Conservation (phyloP, 2,888 invertebrate genomes). For the Himalopsyche japonica region DNA sequence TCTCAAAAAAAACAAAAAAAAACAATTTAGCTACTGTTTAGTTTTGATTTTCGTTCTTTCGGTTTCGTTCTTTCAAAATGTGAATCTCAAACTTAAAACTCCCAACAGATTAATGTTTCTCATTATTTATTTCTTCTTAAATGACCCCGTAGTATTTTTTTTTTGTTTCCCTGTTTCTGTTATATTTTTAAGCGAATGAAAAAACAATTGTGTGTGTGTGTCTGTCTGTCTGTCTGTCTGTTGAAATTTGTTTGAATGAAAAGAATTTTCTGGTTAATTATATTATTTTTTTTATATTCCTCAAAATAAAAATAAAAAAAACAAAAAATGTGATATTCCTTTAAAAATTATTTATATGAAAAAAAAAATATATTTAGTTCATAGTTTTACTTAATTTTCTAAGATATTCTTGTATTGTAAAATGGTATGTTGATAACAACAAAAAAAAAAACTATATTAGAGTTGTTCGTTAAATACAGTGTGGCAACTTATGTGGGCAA, state of each 20-base stretch:
- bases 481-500: not conserved
- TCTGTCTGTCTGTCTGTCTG: not conserved
- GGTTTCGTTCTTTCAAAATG: too few relatives aligned
- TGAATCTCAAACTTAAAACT: too few relatives aligned
- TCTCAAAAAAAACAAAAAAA: too few relatives aligned
- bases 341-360: constrained; percentile 8
- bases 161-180: not conserved
- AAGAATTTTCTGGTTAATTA: not conserved
- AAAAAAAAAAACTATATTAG: not conserved
- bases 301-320: constrained; percentile 7
- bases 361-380: constrained; percentile 2
- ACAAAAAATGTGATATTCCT: constrained; percentile 16
- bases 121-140: not conserved
- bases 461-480: too few relatives aligned
- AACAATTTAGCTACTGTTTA: too few relatives aligned
- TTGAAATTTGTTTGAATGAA: not conserved
- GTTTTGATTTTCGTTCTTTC: too few relatives aligned
- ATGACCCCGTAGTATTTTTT: not conserved
- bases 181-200: not conserved
- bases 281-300: not conserved
- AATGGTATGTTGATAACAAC: too few relatives aligned
- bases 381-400: not conserved
- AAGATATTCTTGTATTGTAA: not conserved
- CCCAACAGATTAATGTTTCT: not conserved
- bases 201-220: not conserved